Base-by-base conservation (phyloP, 2,888 invertebrate genomes). In the Noctua fimbriata region DNA sequence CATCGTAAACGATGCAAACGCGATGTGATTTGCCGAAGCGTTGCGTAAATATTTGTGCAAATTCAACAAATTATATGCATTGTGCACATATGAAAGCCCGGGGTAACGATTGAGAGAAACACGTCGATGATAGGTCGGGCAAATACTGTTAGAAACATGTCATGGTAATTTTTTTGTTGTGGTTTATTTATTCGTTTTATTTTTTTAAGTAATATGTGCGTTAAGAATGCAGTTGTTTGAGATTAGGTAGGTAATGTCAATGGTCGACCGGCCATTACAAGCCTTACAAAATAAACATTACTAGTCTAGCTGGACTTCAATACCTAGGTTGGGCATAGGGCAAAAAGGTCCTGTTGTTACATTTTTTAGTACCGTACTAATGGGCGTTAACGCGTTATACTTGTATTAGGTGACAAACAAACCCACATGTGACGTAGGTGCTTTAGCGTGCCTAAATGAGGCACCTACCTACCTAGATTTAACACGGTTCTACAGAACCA, bases 361-460 rank as follows among this genome's bases (percentile, higher is more conserved):
- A 10, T 44, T 69, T 18, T 63, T 18, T 63, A 32, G 18, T 18
- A 55, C 2, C 70, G 18, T 18, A 55, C 2, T 74, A 44, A 73
- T 75, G 58, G 55, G 44, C 24, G 44, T 55, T 55, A 71, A 3
- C 21, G n/a, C 1, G 14, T n/a, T 75, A 18, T 24, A 41, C 52
- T 76, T 63, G 49, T 9, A 49, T 63, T 4, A 49, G 36, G 36
- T 12, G 2, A 73, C 24, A 55, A 74, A 63, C 21, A 75, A 75
- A 75, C 21, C 16, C 12, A 60, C 47, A 36, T 28, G 16, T n/a
- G 16, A 41, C 28, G 4, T 49, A 16, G 7, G 18, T 44, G 55
- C 32, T 47, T 32, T 18, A 58, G 16, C 32, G 32, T 32, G 58
- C 36, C 36, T 36, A 36, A 36, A 36, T 36, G 16, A 3, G 24